Conservation (phyloP, 2,113 vertebrate species). For the Paradoxurus hermaphroditus region DNA sequence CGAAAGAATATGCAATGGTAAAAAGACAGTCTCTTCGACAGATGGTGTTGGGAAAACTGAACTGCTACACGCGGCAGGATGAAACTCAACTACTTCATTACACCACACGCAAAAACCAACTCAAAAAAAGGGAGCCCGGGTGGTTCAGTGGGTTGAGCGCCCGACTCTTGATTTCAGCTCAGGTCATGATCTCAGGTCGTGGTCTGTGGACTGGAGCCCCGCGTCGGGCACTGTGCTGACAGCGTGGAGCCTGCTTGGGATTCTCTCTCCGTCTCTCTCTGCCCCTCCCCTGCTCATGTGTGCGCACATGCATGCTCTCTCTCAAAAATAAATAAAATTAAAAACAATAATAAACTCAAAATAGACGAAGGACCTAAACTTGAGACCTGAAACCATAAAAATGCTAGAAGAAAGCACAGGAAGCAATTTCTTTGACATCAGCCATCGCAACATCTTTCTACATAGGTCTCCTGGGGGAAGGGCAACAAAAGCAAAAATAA, state of each 20-base stretch:
- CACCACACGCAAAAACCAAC: not conserved
- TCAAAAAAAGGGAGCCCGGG: not conserved
- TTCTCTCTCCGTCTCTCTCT: too few relatives aligned
- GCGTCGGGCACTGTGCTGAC: too few relatives aligned
- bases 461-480: not conserved
- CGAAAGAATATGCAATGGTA: not conserved
- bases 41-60: not conserved
- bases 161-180: too few relatives aligned
- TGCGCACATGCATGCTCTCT: too few relatives aligned
- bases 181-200: too few relatives aligned
- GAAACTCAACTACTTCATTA: not conserved
- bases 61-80: not conserved
- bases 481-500: not conserved
- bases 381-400: not conserved
- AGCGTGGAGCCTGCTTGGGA: too few relatives aligned
- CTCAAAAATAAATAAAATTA: too few relatives aligned
- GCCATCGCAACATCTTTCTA: not conserved
- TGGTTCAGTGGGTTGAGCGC: too few relatives aligned
- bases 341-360: not conserved
- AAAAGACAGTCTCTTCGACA: not conserved
- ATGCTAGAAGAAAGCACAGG: not conserved
- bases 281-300: too few relatives aligned
- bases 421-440: not conserved
- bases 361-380: not conserved
- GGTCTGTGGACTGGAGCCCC: too few relatives aligned